These are phyloP conservation scores for Tuberolachnus salignus DNA, from an alignment of 2,888 invertebrate genomes.

Conservation along the genomic window DNA sequence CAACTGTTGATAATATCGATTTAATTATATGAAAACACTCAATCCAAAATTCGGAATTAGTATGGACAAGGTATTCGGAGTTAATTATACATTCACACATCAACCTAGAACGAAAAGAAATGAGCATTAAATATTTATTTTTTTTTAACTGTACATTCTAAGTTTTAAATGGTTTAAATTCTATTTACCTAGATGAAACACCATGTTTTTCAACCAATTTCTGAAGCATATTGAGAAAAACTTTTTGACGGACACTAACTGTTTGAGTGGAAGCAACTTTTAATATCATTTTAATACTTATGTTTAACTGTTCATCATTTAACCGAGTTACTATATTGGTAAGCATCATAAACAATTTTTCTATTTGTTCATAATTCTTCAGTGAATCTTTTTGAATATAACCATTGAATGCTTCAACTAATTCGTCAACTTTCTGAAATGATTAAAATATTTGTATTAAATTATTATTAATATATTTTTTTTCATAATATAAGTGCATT, in stretches of 20 bases:
- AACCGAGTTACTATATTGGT: conserved; percentile 71
- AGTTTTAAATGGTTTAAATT: background rate
- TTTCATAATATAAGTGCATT: background rate
- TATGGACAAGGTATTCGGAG: conserved; percentile 81
- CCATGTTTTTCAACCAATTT: conserved; percentile 50
- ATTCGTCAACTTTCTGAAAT: conserved; percentile 76
- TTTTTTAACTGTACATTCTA: background rate
- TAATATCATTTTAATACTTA: conserved; percentile 61
- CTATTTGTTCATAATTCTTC: conserved; percentile 72
- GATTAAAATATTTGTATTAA: background rate
- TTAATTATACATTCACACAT: conserved; percentile 86
- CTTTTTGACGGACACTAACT: conserved; percentile 50
- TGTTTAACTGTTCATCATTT: conserved; percentile 75
- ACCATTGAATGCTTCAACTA: conserved; percentile 89
- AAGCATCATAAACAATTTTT: conserved; percentile 73
- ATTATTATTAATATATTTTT: background rate
- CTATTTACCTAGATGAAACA: conserved; percentile 35
- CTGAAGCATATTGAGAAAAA: conserved; percentile 49
- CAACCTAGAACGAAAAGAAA: conserved; percentile 68
- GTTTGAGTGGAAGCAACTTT: conserved; percentile 50
- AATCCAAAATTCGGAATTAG: conserved; percentile 87
- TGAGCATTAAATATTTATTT: no score
- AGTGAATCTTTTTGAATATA: conserved; percentile 74
- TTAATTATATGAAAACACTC: conserved; percentile 84
- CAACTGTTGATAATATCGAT: conserved; percentile 86